Base-by-base conservation (phyloP, 2,797 vertebrate genomes). In the Bryconaethiops microstoma region DNA sequence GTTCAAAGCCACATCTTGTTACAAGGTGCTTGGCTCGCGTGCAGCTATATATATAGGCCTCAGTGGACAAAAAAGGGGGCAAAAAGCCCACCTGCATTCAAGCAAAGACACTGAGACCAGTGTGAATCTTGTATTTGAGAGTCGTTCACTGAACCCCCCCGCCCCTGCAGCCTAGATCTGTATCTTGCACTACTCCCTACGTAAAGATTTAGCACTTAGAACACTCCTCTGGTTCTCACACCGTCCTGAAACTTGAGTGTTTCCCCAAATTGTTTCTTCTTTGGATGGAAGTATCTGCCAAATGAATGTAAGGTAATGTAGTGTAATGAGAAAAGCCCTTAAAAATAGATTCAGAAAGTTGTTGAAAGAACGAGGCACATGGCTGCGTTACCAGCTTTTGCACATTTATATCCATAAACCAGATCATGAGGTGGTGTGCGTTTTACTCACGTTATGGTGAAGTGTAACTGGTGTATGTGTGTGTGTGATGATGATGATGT, bases 401-500 rank as follows among this genome's bases (percentile, higher is more conserved):
- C 35, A 72, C 59, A 74, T 83, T 74, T 79, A 57, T 50, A 83
- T 67, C 75, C 21, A 77, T 48, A 63, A 62, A 45, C 19, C 74
- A 72, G 74, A 21, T 45, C 45, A 39, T 71, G 67, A 72, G 74
- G 76, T 60, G 59, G 55, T 25, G 35, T 63, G 73, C 59, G 23
- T 78, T 59, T 65, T 77, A 59, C 80, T 78, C 59, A 60, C 68
- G 57, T 73, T 76, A 64, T 77, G 65, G 62, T 80, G 64, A 72
- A 57, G 73, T 69, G 67, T 57, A 78, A 74, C 68, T 82, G 78
- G 45, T 83, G 29, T 23, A 19, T 62, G 76, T 70, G 50, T 79
- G 65, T 45, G 65, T 21, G 39, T 50, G 45, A 2, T 64, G 55
- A 14, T 48, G 73, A 83, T 84, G 83, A 85, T 81, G 83, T 81